phyloP scores from a whole-genome alignment of 2,888 invertebrate genomes.

The Dione vanillae region DNA sequence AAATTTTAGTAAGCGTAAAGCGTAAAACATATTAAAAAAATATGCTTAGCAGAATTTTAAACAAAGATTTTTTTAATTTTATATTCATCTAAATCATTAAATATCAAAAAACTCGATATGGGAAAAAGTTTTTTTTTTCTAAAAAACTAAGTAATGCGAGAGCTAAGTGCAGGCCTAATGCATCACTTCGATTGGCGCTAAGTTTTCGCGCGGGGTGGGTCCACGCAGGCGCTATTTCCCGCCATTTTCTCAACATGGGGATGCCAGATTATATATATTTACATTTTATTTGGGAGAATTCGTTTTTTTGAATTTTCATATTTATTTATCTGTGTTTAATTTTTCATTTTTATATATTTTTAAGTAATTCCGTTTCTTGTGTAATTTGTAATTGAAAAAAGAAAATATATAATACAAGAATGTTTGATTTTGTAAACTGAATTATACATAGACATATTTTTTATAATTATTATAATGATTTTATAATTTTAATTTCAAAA shows the following conservation, averaged over 20 bases:
- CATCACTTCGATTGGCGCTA: slow-evolving; percentile 74
- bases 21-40: too few relatives aligned
- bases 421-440: too few relatives aligned
- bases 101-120: too few relatives aligned
- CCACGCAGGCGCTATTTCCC: slow-evolving; percentile 78
- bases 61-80: too few relatives aligned
- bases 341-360: not conserved
- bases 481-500: too few relatives aligned
- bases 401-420: too few relatives aligned
- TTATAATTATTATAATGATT: too few relatives aligned
- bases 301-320: not conserved
- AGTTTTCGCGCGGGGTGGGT: slow-evolving; percentile 64
- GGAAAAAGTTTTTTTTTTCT: not conserved
- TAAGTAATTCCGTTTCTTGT: not conserved
- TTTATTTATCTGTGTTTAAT: not conserved
- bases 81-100: too few relatives aligned
- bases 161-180: slow-evolving; percentile 62
- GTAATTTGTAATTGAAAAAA: too few relatives aligned
- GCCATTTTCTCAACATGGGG: slow-evolving; percentile 69
- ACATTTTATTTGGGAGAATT: slow-evolving; percentile 39
- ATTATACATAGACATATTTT: too few relatives aligned
- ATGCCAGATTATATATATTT: slow-evolving; percentile 53
- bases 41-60: too few relatives aligned
- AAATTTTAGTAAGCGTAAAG: too few relatives aligned
- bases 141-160: slow-evolving; percentile 35